Conservation (phyloP, 2,888 invertebrate genomes). For the Didymodactylos carnosus region DNA sequence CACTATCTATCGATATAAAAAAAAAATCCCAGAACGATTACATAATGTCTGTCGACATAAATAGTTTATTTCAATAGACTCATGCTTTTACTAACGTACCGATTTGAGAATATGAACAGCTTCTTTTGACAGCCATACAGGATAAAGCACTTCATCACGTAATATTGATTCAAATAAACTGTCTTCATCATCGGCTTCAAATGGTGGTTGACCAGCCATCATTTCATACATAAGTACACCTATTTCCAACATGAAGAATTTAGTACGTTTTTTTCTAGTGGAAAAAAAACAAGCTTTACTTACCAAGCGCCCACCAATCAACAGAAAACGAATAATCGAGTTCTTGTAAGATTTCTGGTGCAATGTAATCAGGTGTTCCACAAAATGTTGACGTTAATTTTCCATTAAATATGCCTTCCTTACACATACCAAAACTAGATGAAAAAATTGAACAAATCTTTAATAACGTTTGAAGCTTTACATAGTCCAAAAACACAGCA, state of each 20-base stretch:
- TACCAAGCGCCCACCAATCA: conserved; percentile 70
- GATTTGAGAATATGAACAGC: conserved; percentile 71
- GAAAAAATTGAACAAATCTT: neutral
- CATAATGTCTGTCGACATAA: too few relatives aligned
- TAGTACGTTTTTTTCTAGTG: too few relatives aligned
- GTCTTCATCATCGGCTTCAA: conserved; percentile 98
- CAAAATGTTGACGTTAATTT: conserved; percentile 85
- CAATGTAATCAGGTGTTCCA: conserved; percentile 95
- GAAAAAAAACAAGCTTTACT: too few relatives aligned
- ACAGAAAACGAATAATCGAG: conserved; percentile 49
- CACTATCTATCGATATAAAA: too few relatives aligned
- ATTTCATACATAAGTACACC: conserved; percentile 97
- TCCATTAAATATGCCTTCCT: conserved; percentile 69
- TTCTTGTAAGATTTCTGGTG: conserved; percentile 72
- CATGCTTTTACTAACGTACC: conserved; percentile 27
- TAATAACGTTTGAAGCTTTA: too few relatives aligned
- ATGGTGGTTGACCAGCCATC: conserved; percentile 98
- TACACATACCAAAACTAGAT: conserved; percentile 66
- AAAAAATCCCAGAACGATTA: too few relatives aligned
- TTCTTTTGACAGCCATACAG: conserved; percentile 79
- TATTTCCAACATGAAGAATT: too few relatives aligned
- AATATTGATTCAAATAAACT: conserved; percentile 94
- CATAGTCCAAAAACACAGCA: too few relatives aligned
- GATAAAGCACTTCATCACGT: conserved; percentile 91
- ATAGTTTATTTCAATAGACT: too few relatives aligned